Evolutionary conservation across 2,797 vertebrate species (phyloP).

Genomic region (Notolabrus celidotus): DNA sequence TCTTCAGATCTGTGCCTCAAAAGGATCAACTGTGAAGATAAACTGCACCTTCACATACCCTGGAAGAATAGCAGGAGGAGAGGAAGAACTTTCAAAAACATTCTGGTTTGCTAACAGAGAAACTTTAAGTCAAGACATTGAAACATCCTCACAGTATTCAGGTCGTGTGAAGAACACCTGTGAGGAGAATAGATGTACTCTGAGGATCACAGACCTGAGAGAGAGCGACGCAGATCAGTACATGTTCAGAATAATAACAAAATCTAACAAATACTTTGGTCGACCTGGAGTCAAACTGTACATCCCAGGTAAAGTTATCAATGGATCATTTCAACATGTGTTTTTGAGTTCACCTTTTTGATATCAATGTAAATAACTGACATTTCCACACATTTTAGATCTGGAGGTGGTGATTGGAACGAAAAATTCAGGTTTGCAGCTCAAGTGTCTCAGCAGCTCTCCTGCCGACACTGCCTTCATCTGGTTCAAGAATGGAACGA

Average conservation of each 20-base stretch:
- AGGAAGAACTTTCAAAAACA: no score
- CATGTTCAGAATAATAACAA: constrained; percentile 45
- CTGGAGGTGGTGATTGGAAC: no score
- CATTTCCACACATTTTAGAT: no score
- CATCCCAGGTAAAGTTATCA: constrained; percentile 42
- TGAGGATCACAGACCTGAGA: constrained; percentile 45
- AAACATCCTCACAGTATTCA: background rate
- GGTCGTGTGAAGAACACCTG: background rate
- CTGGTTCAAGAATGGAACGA: no score
- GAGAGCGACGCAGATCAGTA: constrained; percentile 48
- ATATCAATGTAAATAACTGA: no score
- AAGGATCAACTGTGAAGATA: constrained; percentile 17
- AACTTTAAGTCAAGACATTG: constrained; percentile 7
- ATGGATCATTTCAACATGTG: no score
- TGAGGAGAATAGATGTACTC: rapidly evolving
- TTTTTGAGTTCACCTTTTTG: no score
- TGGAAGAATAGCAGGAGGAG: no score
- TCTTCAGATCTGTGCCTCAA: background rate
- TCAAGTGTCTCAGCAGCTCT: constrained; percentile 19
- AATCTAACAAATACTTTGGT: background rate
- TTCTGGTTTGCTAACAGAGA: no score
- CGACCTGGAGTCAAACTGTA: constrained; percentile 15
- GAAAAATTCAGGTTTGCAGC: no score
- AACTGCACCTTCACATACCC: background rate
- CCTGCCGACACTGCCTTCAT: no score